Conservation (phyloP, 1,140 invertebrate species). For the Pararge aegeria region DNA sequence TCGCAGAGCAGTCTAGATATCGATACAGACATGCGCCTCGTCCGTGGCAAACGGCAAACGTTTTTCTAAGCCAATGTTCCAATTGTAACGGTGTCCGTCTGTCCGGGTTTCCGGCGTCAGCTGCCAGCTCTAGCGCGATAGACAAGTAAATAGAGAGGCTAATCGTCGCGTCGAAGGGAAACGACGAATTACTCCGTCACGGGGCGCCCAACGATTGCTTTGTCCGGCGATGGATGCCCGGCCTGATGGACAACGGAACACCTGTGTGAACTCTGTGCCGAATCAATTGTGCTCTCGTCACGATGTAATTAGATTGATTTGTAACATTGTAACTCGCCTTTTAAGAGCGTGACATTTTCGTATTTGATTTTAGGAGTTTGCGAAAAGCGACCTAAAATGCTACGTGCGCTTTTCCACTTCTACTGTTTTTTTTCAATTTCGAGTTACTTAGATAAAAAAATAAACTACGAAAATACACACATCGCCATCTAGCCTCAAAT, state of each 20-base stretch:
- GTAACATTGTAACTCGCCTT: not conserved
- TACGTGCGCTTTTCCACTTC: too few species aligned
- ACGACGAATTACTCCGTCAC: conserved; percentile 75
- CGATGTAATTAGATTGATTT: not conserved
- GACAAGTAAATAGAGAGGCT: conserved; percentile 77
- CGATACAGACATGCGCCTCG: conserved; percentile 49
- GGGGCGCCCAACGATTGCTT: conserved; percentile 67
- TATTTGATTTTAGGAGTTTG: too few species aligned
- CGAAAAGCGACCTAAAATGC: too few species aligned
- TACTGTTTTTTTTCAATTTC: too few species aligned
- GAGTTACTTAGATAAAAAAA: too few species aligned
- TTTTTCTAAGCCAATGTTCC: conserved; percentile 76
- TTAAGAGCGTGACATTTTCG: too few species aligned
- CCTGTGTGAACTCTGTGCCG: conserved; percentile 31
- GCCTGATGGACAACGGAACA: conserved; percentile 36
- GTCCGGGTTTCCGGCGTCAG: conserved; percentile 72
- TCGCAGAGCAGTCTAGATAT: conserved; percentile 52
- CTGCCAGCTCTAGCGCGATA: conserved; percentile 66
- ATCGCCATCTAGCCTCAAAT: too few species aligned
- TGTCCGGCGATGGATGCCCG: conserved; percentile 60
- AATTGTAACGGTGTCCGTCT: conserved; percentile 73
- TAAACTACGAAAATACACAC: too few species aligned
- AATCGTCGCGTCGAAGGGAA: conserved; percentile 76
- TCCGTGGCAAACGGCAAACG: conserved; percentile 64
- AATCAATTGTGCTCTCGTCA: conserved; percentile 7